A percentile compares a stretch with the other conserved stretches of the same genome.
Evolutionary conservation across 2,113 vertebrate genomes (phyloP).

Genomic region (Petrocephalus microphthalmus): DNA sequence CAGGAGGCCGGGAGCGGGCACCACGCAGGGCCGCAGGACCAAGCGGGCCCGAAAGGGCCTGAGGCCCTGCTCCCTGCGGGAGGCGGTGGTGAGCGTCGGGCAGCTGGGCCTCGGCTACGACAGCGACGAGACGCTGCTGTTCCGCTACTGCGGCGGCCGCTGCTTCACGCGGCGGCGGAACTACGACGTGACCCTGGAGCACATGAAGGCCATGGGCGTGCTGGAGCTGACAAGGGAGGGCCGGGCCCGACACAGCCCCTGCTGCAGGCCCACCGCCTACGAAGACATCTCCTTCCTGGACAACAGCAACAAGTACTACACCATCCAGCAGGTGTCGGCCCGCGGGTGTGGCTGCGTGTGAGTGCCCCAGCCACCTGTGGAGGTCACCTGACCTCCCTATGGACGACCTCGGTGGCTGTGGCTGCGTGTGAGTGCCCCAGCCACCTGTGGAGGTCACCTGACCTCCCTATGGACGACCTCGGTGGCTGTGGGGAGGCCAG

Average conservation of each 20-base stretch:
- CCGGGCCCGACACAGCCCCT: constrained; percentile 72
- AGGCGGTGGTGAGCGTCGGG: constrained; percentile 80
- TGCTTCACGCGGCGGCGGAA: constrained; percentile 68
- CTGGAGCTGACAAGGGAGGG: constrained; percentile 64
- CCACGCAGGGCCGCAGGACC: constrained; percentile 58
- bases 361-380: too few species aligned
- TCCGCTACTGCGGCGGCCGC: constrained; percentile 90
- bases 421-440: constrained; percentile 69
- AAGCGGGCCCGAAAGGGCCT: constrained; percentile 70
- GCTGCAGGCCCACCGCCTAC: constrained; percentile 81
- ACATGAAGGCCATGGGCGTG: constrained; percentile 63
- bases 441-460: not conserved
- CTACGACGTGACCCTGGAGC: constrained; percentile 83
- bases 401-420: constrained; percentile 59
- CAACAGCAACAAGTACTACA: constrained; percentile 73
- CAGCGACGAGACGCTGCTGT: constrained; percentile 83
- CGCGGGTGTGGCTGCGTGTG: constrained; percentile 85
- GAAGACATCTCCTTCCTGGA: constrained; percentile 87
- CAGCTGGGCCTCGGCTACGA: constrained; percentile 85
- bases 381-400: not conserved
- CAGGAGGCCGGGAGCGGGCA: constrained; percentile 46
- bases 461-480: not conserved
- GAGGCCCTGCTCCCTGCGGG: constrained; percentile 63
- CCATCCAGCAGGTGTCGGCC: constrained; percentile 81
- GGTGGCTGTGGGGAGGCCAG: not conserved